Evolutionary conservation across 2,888 invertebrate genomes (phyloP), one percentile per base, ranked within the genome.

Genomic region (Brachypterus glaber): DNA sequence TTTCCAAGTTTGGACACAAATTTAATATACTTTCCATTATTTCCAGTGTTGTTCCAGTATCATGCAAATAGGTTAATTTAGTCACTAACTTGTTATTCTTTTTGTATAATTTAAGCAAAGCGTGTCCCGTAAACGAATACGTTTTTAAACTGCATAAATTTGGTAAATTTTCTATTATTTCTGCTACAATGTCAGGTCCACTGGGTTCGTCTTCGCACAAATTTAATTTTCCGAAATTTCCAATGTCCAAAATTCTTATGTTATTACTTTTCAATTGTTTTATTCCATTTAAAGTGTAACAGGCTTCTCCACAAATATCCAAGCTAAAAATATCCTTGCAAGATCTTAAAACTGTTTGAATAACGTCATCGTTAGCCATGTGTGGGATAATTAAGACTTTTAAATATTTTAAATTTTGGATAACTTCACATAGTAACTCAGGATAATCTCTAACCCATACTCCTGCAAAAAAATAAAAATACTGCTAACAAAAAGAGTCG

Each of bases 381-480:
- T 79, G 79, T 1, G 82, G 81, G 48, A 82, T 79, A 53, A 74
- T 73, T 1, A 82, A 62, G 16, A 71, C 73, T 3, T 72, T 74
- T 34, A 82, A 58, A 51, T 74, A 67, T n/a, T 64, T 68, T 31
- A 78, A 67, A 48, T 74, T 74, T 48, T 70, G 68, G 4, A 82
- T 68, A 17, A 79, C 60, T 17, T 74, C 67, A 43, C 73, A 75
- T 66, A 82, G 69, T 8, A 77, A 68, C 39, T 71, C 63, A 52
- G 80, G 70, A 49, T 78, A 74, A 45, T 82, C 80, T 59, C 78
- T 76, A 27, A 78, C 76, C 81, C 81, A 82, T 18, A 82, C 76
- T 9, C 82, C n/a, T n/a, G n/a, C n/a, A n/a, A n/a, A n/a, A n/a
- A n/a, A n/a, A n/a, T n/a, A n/a, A n/a, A n/a, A n/a, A n/a, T n/a